These are phyloP conservation scores for Clostera curtula DNA, from an alignment of 2,888 invertebrate species.

Conservation along the genomic window DNA sequence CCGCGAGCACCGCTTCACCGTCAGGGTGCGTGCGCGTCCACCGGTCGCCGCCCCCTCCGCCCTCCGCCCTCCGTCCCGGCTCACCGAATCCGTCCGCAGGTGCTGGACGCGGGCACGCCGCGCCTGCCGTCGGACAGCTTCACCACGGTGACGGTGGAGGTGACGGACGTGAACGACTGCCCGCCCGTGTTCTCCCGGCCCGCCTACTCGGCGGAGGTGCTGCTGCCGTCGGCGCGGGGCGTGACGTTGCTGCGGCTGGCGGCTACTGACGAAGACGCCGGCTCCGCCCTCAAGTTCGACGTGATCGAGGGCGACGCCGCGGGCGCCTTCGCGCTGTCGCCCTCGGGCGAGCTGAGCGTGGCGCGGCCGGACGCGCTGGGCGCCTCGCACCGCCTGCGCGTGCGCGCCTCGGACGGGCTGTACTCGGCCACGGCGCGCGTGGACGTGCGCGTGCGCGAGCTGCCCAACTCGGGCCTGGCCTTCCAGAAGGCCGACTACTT, in stretches of 20 bases:
- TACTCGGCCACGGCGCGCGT: conserved; percentile 80
- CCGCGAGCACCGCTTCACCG: conserved; percentile 84
- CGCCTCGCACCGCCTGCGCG: conserved; percentile 79
- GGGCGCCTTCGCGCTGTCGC: conserved; percentile 82
- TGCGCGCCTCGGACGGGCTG: conserved; percentile 90
- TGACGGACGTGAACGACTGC: conserved; percentile 92
- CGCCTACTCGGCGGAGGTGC: conserved; percentile 83
- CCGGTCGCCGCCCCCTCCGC: not conserved
- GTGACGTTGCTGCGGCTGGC: conserved; percentile 82
- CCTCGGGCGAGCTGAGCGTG: conserved; percentile 50
- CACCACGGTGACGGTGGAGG: conserved; percentile 85
- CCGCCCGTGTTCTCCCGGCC: conserved; percentile 85
- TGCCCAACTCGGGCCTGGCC: conserved; percentile 79
- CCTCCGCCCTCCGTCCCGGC: not conserved
- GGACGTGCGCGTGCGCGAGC: conserved; percentile 37
- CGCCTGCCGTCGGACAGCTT: conserved; percentile 84
- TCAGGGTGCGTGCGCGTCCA: conserved; percentile 71
- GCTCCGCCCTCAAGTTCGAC: conserved; percentile 86
- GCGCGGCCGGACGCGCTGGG: conserved; percentile 69
- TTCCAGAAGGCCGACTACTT: conserved; percentile 88
- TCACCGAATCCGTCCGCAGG: conserved; percentile 41
- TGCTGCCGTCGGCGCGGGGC: conserved; percentile 87
- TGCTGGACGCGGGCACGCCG: conserved; percentile 86
- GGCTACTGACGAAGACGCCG: too few relatives aligned
- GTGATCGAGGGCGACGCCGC: conserved; percentile 88